A percentile compares a stretch with the other conserved stretches of the same genome.
These are phyloP conservation scores for Neopipo cinnamomea DNA, from an alignment of 2,113 vertebrate species.

Conservation along the genomic window DNA sequence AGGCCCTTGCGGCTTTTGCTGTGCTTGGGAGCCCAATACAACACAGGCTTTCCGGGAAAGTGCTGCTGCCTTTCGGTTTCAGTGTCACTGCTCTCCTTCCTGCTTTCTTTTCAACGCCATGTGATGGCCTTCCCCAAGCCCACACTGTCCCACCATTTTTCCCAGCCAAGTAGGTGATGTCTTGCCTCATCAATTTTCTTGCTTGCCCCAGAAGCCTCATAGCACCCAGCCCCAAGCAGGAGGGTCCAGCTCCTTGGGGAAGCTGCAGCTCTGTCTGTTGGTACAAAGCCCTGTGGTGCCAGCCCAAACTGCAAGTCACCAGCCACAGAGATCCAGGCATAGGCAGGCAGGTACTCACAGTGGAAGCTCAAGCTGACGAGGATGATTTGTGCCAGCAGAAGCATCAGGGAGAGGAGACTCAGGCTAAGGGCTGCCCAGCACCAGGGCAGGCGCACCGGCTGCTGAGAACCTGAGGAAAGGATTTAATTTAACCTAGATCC, in stretches of 20 bases:
- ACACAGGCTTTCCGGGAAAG: neutral
- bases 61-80: neutral
- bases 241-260: neutral
- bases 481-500: neutral
- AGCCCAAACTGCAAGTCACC: rapidly evolving
- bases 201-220: neutral
- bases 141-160: neutral
- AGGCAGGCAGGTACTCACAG: neutral
- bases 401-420: neutral
- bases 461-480: neutral
- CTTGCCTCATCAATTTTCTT: neutral
- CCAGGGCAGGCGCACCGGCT: neutral
- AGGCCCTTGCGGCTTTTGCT: neutral
- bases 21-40: neutral
- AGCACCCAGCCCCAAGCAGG: rapidly evolving
- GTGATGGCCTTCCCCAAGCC: neutral
- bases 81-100: rapidly evolving
- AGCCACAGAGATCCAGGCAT: rapidly evolving
- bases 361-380: neutral
- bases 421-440: neutral
- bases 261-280: neutral
- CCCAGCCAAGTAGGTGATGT: neutral
- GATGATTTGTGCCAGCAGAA: constrained; percentile 25
- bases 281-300: neutral
- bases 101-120: neutral